Percentiles rank a stretch among this genome's conserved stretches.
Evolutionary conservation across 2,113 vertebrate genomes (phyloP).

Genomic region (Pelusios castaneus): DNA sequence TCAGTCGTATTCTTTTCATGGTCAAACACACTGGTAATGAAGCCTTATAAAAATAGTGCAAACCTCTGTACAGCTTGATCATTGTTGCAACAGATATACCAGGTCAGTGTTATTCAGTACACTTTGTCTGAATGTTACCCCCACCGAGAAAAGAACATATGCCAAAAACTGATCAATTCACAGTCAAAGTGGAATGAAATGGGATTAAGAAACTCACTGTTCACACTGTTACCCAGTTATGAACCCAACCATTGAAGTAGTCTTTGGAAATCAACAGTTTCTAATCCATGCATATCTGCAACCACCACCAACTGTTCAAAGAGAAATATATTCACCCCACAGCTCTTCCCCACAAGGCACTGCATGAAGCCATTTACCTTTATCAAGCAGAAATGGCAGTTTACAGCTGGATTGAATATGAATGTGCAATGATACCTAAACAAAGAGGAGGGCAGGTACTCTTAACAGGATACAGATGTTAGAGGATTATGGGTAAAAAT

Average conservation of each 20-base stretch:
- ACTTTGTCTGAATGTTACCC: neutral
- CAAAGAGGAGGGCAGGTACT: neutral
- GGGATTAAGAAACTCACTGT: neutral
- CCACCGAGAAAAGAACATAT: constrained; percentile 3
- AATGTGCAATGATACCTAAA: neutral
- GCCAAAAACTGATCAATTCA: neutral
- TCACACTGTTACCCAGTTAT: neutral
- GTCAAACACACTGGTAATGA: neutral
- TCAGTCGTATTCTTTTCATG: neutral
- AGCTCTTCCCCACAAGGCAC: constrained; percentile 12
- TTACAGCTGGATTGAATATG: neutral
- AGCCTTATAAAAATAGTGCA: neutral
- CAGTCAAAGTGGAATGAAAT: constrained; percentile 21
- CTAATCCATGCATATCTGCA: neutral
- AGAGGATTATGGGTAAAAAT: neutral
- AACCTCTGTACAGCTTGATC: neutral
- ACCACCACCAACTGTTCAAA: constrained; percentile 36
- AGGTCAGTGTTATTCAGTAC: neutral
- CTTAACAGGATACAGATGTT: neutral
- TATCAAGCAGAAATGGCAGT: constrained; percentile 24
- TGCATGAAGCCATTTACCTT: neutral
- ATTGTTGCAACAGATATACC: neutral
- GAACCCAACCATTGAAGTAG: constrained; percentile 19
- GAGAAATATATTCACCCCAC: neutral
- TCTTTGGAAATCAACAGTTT: constrained; percentile 23